Evolutionary conservation across 2,797 vertebrate species (phyloP).

Genomic region (Enteromius paludinosus): DNA sequence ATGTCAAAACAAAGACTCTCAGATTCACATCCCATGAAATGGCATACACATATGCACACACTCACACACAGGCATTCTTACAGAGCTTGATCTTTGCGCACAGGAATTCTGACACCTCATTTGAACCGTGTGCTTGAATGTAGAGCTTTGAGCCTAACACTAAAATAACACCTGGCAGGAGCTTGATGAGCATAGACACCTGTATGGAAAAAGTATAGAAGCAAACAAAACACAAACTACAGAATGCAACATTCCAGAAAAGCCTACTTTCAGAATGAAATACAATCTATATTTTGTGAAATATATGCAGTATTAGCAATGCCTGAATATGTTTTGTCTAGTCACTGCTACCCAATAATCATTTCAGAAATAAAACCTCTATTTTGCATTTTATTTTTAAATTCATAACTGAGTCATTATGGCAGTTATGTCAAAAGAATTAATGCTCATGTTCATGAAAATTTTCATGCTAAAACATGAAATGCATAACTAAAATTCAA

Average conservation of each 20-base stretch:
- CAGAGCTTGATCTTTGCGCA: slow-evolving; percentile 14
- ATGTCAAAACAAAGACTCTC: slow-evolving; percentile 28
- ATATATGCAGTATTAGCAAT: not conserved
- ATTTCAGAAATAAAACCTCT: not conserved
- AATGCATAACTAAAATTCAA: slow-evolving; percentile 3
- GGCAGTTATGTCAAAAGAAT: no score
- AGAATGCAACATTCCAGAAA: not conserved
- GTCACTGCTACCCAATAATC: not conserved
- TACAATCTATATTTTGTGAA: not conserved
- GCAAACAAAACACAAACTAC: not conserved
- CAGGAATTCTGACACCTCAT: slow-evolving; percentile 38
- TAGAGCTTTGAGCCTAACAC: slow-evolving; percentile 35
- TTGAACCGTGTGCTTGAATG: slow-evolving; percentile 32
- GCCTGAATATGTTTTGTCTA: not conserved
- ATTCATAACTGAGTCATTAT: not conserved
- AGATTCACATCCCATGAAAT: slow-evolving; percentile 59
- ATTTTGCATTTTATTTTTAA: not conserved
- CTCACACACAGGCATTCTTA: slow-evolving; percentile 25
- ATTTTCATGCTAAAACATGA: not conserved
- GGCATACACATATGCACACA: slow-evolving; percentile 11
- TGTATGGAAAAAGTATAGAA: not conserved
- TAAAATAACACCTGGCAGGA: slow-evolving; percentile 46
- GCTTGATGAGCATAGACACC: not conserved
- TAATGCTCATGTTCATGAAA: no score
- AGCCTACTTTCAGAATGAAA: not conserved